These are phyloP conservation scores for Pristis pectinata DNA, from an alignment of 2,797 vertebrate species.

Conservation along the genomic window DNA sequence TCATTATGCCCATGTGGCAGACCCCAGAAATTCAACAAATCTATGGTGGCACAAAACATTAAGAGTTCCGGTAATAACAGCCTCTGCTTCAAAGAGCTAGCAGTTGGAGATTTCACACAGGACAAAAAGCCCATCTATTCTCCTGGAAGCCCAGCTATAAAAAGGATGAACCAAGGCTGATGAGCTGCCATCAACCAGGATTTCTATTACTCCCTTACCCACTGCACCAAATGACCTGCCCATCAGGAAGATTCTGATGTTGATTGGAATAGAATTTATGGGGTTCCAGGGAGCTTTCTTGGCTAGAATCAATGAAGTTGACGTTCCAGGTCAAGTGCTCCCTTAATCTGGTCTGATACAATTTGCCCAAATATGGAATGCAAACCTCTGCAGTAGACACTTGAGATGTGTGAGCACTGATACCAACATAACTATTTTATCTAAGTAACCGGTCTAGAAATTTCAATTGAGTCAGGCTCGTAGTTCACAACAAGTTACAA, in stretches of 20 bases:
- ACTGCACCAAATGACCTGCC: not conserved
- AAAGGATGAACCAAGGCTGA: not conserved
- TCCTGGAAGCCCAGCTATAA: not conserved
- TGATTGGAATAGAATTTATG: not conserved
- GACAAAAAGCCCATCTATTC: not conserved
- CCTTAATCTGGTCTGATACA: not conserved
- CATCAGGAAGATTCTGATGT: not conserved
- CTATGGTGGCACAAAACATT: not conserved
- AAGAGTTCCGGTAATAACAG: too few species aligned
- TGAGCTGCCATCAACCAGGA: not conserved
- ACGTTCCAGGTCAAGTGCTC: not conserved
- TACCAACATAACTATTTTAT: not conserved
- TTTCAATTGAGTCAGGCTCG: not conserved
- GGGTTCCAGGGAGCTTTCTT: not conserved
- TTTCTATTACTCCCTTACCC: not conserved
- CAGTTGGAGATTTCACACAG: not conserved
- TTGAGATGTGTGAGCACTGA: not conserved
- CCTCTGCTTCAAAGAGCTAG: not conserved
- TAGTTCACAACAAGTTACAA: not conserved
- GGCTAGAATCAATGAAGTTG: not conserved
- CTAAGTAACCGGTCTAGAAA: not conserved
- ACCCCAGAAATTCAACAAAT: too few species aligned
- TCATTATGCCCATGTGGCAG: too few species aligned
- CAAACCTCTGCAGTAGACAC: not conserved
- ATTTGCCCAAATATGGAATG: not conserved